These are phyloP conservation scores for Diploptera punctata DNA, from an alignment of 2,888 invertebrate genomes.

Conservation along the genomic window DNA sequence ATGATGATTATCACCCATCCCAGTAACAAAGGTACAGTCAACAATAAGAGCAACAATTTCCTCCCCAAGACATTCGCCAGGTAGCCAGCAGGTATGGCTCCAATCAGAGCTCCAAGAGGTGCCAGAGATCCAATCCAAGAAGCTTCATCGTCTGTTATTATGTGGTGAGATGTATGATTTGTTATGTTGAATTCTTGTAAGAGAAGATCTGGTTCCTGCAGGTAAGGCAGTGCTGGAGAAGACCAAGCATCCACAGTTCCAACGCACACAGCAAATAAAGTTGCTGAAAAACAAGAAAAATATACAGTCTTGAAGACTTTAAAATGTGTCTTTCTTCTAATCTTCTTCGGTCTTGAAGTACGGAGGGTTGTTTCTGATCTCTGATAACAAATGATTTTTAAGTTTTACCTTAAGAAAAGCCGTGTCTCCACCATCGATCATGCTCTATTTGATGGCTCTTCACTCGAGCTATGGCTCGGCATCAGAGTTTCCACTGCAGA, in stretches of 20 bases:
- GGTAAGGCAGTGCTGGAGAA: slow-evolving; percentile 44
- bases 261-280: slow-evolving; percentile 44
- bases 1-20: slow-evolving; percentile 73
- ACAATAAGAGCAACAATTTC: slow-evolving; percentile 49
- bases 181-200: neutral
- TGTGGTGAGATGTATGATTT: neutral
- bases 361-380: too few relatives aligned
- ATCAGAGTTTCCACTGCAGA: too few relatives aligned
- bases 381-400: too few relatives aligned
- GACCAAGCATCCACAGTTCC: slow-evolving; percentile 47
- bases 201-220: slow-evolving; percentile 39
- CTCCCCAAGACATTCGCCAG: slow-evolving; percentile 46
- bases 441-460: too few relatives aligned
- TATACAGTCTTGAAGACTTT: too few relatives aligned
- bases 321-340: too few relatives aligned
- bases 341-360: too few relatives aligned
- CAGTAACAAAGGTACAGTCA: slow-evolving; percentile 70
- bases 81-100: slow-evolving; percentile 72
- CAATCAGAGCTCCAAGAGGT: slow-evolving; percentile 71
- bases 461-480: too few relatives aligned
- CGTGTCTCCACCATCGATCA: too few relatives aligned
- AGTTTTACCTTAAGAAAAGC: too few relatives aligned
- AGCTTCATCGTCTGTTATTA: slow-evolving; percentile 62
- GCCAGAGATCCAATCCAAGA: slow-evolving; percentile 79
- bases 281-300: slow-evolving; percentile 16